phyloP scores from a whole-genome alignment of 2,797 vertebrate genomes.

The Orientallactaga sibirica region DNA sequence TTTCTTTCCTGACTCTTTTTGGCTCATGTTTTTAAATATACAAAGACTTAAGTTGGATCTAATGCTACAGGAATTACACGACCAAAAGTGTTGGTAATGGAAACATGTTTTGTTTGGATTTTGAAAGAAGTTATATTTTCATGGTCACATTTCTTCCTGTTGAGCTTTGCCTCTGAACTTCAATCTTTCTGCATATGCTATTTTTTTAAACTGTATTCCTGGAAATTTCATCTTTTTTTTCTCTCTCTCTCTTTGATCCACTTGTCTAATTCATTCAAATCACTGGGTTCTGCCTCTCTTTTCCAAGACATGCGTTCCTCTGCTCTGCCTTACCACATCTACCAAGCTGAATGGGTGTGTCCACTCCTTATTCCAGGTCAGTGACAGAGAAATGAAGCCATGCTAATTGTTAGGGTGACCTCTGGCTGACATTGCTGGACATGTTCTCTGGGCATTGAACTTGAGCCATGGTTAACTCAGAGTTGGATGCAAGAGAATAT shows the following conservation, averaged over 20 bases:
- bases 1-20: not conserved
- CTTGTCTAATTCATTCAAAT: constrained; percentile 32
- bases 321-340: not conserved
- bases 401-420: not conserved
- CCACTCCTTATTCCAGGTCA: not conserved
- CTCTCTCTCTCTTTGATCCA: not conserved
- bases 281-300: not conserved
- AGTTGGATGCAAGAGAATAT: not conserved
- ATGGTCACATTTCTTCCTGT: constrained; percentile 28
- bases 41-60: not conserved
- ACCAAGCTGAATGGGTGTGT: not conserved
- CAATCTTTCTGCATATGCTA: not conserved
- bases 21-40: not conserved
- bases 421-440: constrained; percentile 37
- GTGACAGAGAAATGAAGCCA: constrained; percentile 29
- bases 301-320: not conserved
- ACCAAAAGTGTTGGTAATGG: not conserved
- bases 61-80: not conserved
- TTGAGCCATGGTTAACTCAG: constrained; percentile 6
- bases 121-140: constrained; percentile 10
- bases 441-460: not conserved
- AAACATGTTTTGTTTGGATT: constrained; percentile 10
- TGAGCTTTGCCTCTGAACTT: constrained; percentile 52
- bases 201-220: not conserved
- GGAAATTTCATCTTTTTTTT: not conserved